Conservation (phyloP, 2,888 invertebrate genomes). For the Melanophora roralis region DNA sequence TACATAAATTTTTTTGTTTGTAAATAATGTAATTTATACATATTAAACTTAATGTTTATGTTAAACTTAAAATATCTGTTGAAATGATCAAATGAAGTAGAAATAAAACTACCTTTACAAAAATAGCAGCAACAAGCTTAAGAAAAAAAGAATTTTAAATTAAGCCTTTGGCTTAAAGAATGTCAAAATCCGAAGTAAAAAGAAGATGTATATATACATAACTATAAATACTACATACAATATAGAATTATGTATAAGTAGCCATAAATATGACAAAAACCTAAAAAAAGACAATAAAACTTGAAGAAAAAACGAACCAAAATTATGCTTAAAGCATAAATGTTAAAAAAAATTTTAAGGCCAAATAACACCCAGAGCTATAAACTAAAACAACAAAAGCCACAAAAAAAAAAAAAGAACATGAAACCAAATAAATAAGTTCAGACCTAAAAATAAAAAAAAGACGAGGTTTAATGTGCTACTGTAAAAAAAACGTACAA, state of each 20-base stretch:
- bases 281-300: conserved; percentile 1
- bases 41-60: conserved; percentile 58
- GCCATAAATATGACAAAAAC: conserved; percentile 44
- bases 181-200: background rate
- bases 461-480: conserved; percentile 65
- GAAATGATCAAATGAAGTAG: conserved; percentile 59
- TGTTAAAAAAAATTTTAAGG: conserved; percentile 46
- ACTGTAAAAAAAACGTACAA: conserved; percentile 68
- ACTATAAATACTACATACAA: background rate
- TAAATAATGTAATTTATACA: conserved; percentile 34
- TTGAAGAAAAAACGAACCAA: conserved; percentile 14
- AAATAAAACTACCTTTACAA: conserved; percentile 20
- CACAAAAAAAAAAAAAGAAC: conserved; percentile 13
- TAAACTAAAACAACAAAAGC: conserved; percentile 43
- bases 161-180: conserved; percentile 42
- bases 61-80: conserved; percentile 61
- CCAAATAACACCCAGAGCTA: conserved; percentile 56
- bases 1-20: background rate
- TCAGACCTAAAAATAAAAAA: conserved; percentile 31
- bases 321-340: conserved; percentile 47
- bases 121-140: background rate
- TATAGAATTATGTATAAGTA: conserved; percentile 53
- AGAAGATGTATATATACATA: background rate
- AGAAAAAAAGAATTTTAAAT: conserved; percentile 14
- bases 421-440: conserved; percentile 26